Percentiles rank a stretch among this genome's conserved stretches.
Conservation (phyloP, 2,888 invertebrate genomes). For the Ormyrus nitidulus region DNA sequence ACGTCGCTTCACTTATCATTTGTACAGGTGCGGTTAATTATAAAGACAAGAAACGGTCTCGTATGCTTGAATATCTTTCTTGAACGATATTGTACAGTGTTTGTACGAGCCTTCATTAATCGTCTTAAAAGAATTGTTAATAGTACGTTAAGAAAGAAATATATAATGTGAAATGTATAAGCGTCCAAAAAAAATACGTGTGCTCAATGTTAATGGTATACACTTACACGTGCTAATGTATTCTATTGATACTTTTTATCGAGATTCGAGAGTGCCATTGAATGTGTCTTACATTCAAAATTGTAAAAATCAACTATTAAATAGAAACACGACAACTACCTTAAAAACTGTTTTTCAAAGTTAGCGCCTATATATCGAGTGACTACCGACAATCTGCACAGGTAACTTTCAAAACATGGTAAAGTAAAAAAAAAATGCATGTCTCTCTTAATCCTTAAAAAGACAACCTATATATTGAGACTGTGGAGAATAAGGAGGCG, state of each 20-base stretch:
- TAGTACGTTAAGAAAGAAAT: no score
- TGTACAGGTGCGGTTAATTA: no score
- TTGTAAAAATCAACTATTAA: not conserved
- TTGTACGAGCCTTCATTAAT: no score
- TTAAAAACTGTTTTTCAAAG: constrained; percentile 20
- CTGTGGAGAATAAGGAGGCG: constrained; percentile 46
- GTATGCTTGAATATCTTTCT: no score
- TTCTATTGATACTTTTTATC: no score
- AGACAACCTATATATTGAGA: constrained; percentile 52
- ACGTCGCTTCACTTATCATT: not conserved
- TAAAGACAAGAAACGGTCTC: not conserved
- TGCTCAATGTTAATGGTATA: no score
- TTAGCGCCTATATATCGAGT: constrained; percentile 33
- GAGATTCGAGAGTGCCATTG: constrained; percentile 11
- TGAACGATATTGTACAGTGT: no score
- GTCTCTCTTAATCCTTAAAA: constrained; percentile 38
- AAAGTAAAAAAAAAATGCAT: constrained; percentile 21
- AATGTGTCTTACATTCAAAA: not conserved
- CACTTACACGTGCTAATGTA: no score
- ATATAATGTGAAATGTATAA: no score
- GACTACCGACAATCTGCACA: constrained; percentile 48
- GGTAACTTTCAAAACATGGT: constrained; percentile 32
- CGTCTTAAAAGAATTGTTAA: no score
- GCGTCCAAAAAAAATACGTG: no score
- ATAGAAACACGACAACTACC: constrained; percentile 17